Evolutionary conservation across 2,113 vertebrate species (phyloP), one percentile per base, ranked within the genome.

Genomic region (Rhinichthys klamathensis): DNA sequence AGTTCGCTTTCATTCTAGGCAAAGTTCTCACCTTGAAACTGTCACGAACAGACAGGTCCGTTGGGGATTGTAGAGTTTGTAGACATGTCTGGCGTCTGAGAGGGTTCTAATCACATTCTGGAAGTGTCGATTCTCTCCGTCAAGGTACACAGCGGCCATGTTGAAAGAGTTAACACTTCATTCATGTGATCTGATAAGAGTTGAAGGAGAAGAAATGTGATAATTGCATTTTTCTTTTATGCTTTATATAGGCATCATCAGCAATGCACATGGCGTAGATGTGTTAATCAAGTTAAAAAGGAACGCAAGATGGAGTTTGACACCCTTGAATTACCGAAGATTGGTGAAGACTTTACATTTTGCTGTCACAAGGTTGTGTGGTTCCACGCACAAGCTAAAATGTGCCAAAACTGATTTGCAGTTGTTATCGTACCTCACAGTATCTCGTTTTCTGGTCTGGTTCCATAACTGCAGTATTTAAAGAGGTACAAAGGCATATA

Each of bases 21-120:
- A 51, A 49, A 30, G 41, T 56, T 38, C 58, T 23, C 74, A 87
- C 82, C 86, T 87, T 84, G 81, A 61, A 60, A 73, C 78, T 11
- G 81, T 83, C 65, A 38, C 23, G 1, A 49, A 27, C 38, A 25
- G n/a, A 65, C 38, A 67, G 80, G 77, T 49, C 65, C 23, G 35
- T 54, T 0, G 63, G 69, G 27, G 4, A 38, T 46, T 79, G 54
- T 49, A n/a, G 18, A 79, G 25, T 41, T 5, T 49, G 80, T 51
- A 18, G 6, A 7, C n/a, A 61, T 30, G 11, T 70, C 61, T 79
- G 74, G 32, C 1, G 44, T 80, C 75, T 83, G 63, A 6, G 3
- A 63, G 27, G 23, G 12, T 30, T 69, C 12, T 25, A 23, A 38
- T 77, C 49, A 70, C 32, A 46, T 74, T 79, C 41, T n/a, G 49